Conservation (phyloP, 2,888 invertebrate genomes). For the Camponotus fellah region DNA sequence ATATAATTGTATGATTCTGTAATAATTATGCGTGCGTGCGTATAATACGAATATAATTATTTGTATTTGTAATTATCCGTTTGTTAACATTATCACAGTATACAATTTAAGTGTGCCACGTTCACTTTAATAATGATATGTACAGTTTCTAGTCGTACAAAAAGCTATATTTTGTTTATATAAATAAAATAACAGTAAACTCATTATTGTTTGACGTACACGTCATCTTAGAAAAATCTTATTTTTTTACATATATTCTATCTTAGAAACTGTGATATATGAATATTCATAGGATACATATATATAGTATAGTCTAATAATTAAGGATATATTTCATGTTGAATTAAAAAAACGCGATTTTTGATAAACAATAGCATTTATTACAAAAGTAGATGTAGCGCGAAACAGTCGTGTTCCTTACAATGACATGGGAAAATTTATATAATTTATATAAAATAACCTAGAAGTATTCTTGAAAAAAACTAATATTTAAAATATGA, state of each 20-base stretch:
- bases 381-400: constrained; percentile 80
- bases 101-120: neutral
- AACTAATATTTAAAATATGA: constrained; percentile 39
- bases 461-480: constrained; percentile 51
- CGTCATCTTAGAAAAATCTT: constrained; percentile 28
- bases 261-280: constrained; percentile 31
- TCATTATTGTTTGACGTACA: constrained; percentile 18
- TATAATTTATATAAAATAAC: constrained; percentile 35
- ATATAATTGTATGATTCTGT: neutral
- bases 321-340: constrained; percentile 14
- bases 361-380: constrained; percentile 83
- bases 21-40: neutral
- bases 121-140: constrained; percentile 53
- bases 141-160: constrained; percentile 65
- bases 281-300: constrained; percentile 30
- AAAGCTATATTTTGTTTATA: constrained; percentile 48
- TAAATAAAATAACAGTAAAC: constrained; percentile 30
- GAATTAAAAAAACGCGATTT: constrained; percentile 15
- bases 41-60: neutral
- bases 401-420: constrained; percentile 79
- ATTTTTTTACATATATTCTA: constrained; percentile 31
- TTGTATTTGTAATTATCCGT: neutral
- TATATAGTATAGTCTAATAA: constrained; percentile 29
- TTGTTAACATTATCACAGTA: constrained; percentile 12
- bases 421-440: constrained; percentile 66